A percentile compares a stretch with the other conserved stretches of the same genome.
Evolutionary conservation across 2,888 invertebrate species (phyloP).

Genomic region (Troides aeacus): DNA sequence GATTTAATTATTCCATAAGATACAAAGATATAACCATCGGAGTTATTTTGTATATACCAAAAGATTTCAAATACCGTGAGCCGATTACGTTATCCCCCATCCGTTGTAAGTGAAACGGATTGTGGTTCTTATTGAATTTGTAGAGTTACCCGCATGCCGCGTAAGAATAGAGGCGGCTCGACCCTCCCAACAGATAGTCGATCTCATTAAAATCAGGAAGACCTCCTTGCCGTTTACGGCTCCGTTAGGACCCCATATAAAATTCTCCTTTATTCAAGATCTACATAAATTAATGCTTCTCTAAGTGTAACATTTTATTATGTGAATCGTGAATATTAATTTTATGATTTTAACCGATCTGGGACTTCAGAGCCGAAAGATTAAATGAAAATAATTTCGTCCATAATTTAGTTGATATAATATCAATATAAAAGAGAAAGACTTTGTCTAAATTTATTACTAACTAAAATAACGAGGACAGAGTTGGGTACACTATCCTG

Average conservation of each 20-base stretch:
- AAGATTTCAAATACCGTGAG: slow-evolving; percentile 25
- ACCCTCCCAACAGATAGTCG: slow-evolving; percentile 47
- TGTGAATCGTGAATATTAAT: too few species aligned
- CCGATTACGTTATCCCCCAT: slow-evolving; percentile 27
- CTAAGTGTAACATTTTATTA: background rate
- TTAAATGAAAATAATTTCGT: too few species aligned
- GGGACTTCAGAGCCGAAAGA: too few species aligned
- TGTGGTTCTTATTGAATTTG: slow-evolving; percentile 30
- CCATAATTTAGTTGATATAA: too few species aligned
- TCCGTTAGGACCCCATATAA: slow-evolving; percentile 34
- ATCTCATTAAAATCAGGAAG: slow-evolving; percentile 74
- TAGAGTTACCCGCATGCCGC: slow-evolving; percentile 22
- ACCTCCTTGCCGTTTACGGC: slow-evolving; percentile 49
- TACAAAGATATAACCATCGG: too few species aligned
- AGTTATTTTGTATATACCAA: background rate
- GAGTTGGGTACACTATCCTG: too few species aligned
- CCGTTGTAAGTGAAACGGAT: slow-evolving; percentile 29
- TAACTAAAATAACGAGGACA: too few species aligned
- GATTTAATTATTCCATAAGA: too few species aligned
- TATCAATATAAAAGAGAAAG: too few species aligned
- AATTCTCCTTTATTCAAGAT: slow-evolving; percentile 22
- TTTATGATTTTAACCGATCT: too few species aligned
- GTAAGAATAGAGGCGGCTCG: slow-evolving; percentile 20
- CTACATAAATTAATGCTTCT: slow-evolving; percentile 20
- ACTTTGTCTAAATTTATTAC: too few species aligned